A percentile compares a stretch with the other conserved stretches of the same genome.
phyloP scores from a whole-genome alignment of 2,113 vertebrate species.

The Plotosus lineatus region DNA sequence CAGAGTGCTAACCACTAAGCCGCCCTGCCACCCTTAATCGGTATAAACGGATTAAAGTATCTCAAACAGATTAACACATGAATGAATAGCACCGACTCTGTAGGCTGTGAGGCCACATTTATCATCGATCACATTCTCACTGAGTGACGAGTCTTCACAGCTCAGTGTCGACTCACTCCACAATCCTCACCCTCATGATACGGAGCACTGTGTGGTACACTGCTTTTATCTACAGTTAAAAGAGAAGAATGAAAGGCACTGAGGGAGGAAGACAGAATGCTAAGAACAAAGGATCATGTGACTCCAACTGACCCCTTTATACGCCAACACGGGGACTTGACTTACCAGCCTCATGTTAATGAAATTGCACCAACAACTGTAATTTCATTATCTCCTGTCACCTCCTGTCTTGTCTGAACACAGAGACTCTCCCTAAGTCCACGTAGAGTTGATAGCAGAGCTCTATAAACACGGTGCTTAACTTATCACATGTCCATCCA shows the following conservation, averaged over 20 bases:
- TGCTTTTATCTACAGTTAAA: slow-evolving; percentile 29
- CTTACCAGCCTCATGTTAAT: not conserved
- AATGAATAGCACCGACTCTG: too few relatives aligned
- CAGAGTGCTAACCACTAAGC: too few relatives aligned
- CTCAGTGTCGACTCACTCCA: not conserved
- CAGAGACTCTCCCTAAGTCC: not conserved
- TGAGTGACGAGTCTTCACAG: not conserved
- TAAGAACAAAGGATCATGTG: slow-evolving; percentile 40
- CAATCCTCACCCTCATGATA: not conserved
- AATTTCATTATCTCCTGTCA: not conserved
- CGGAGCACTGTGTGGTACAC: slow-evolving; percentile 15
- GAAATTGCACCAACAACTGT: not conserved
- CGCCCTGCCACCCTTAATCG: too few relatives aligned
- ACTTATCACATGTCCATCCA: too few relatives aligned
- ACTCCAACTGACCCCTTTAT: slow-evolving; percentile 9
- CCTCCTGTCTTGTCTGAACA: not conserved
- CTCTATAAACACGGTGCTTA: too few relatives aligned
- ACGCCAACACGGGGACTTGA: not conserved
- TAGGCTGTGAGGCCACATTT: too few relatives aligned
- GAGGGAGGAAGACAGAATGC: slow-evolving; percentile 3
- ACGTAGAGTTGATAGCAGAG: not conserved
- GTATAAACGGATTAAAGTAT: too few relatives aligned
- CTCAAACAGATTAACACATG: too few relatives aligned
- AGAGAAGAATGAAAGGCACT: slow-evolving; percentile 14
- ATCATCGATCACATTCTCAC: too few relatives aligned